Evolutionary conservation across 53 echinoderm and acorn worm species (phyloP), one percentile per base, ranked within the genome.

Genomic region (Patiria pectinifera): DNA sequence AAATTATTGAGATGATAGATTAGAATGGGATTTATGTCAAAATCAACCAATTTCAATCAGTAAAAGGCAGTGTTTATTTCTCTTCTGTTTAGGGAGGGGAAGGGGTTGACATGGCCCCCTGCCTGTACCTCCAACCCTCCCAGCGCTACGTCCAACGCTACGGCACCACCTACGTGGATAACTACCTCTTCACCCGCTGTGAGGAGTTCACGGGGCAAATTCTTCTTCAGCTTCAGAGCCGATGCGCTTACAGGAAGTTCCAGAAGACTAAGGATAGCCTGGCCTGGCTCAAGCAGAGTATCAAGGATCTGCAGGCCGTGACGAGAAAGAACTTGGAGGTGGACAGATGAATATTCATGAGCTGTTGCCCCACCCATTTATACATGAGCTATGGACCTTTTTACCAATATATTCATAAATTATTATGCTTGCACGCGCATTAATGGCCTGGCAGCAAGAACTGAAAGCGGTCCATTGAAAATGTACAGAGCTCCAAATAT

Each of bases 71-170:
- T 11, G 21, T 59, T 23, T 85, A n/a, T n/a, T 4, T 48, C 25
- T 49, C 49, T 70, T 4, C 48, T 14, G 21, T 11, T 7, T 18
- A 94, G 94, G 94, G 94, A 60, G 91, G 45, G 43, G 88, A 72
- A 58, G 94, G 85, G 79, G 44, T 26, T 2, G 59, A 89, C n/a
- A 48, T 87, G 19, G 59, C 83, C 25, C 88, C 94, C 10, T 80
- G 95, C 75, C 83, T 71, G 15, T 95, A 89, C 89, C 76, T 95
- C 61, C 80, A 66, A 48, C 95, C 95, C 1, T 95, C 95, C 59
- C 92, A 86, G 4, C 93, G 89, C 74, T 19, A 58, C 19, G 78
- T 82, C 4, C 85, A 84, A 47, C 81, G n/a, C 47, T 77, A 71
- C 23, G 93, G 93, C 59, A 79, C 84, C 24, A 15, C 22, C 43